Base-by-base conservation (phyloP, 2,797 vertebrate genomes). In the Tauraco hartlaubi region DNA sequence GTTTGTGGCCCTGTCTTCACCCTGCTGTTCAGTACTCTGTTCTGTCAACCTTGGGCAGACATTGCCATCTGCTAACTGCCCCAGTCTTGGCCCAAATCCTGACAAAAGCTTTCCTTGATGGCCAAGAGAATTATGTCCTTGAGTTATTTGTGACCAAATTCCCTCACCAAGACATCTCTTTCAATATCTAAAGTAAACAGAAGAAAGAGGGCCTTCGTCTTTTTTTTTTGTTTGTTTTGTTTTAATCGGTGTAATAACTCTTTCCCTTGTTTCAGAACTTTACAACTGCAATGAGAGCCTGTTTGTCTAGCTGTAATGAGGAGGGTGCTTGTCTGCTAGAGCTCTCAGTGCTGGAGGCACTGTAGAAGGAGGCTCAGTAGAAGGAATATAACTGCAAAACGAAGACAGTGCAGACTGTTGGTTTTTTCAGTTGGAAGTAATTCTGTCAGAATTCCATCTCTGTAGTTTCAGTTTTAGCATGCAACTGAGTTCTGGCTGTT, bases 111-210 rank as follows among this genome's bases (percentile, higher is more conserved):
- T 71, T 94, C 43, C 62, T 72, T 96, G 55, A 67, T 81, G 43
- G 63, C 44, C 19, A 56, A 84, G 48, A 88, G 83, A 87, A 85
- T 92, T 26, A 73, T 48, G 26, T 76, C 23, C 2, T 63, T 84
- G 52, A 78, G 48, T 91, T 83, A 88, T 84, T 86, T 92, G 84
- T 84, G 78, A 75, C 44, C 35, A 77, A 63, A 37, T 85, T 91
- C 28, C 37, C 46, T 66, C 49, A 56, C 58, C 3, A 55, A 90
- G 78, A 86, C 43, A 51, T 92, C 37, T 76, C 49, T 44, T 85
- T 92, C 67, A 85, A 11, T 87, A 85, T 87, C 75, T 95, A 85
- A 91, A 88, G 51, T 69, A 92, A 96, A 87, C 28, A 75, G 61
- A 63, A 96, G 46, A 87, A 92, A 77, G 29, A 46, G 10, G 12